Base-by-base conservation (phyloP, 2,888 invertebrate species). In the Ennomos quercinarius region DNA sequence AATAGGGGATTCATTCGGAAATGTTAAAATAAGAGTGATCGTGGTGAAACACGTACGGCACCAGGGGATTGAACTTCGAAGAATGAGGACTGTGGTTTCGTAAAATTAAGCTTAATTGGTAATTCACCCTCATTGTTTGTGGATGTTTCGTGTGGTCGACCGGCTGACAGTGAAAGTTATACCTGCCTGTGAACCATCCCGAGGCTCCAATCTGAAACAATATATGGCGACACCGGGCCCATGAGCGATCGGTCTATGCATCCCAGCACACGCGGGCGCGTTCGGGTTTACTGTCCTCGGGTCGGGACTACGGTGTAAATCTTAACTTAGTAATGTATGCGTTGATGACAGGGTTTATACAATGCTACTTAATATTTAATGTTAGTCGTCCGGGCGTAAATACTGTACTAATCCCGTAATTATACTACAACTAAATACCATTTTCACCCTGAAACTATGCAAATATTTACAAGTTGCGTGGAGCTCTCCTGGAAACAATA, bases 91-190 rank as follows among this genome's bases (percentile, higher is more conserved):
- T 66, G 60, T 42, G 59, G 66, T 67, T 67, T 44, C 55, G 62
- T 67, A 71, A 63, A 66, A 70, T 72, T 78, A 76, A 72, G 71
- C 76, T 76, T 65, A 74, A 72, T 73, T 76, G 74, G 77, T 84
- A 86, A 95, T 96, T 95, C 96, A 98, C 98, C 95, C 97, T 95
- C 93, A 98, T 93, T 81, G 98, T 97, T 94, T 96, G 95, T 87
- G 97, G 96, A 94, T 96, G 95, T 93, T 96, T 96, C 89, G 97
- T 96, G 95, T 98, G 97, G 95, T 98, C 98, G 91, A 98, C 98
- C 81, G 98, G 98, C 94, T 99, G 98, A 95, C 98, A 99, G 89
- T 96, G 96, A 93, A 96, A 96, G 94, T 96, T 98, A 95, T 99
- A 99, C 89, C 97, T 97, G 88, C 97, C 97, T 88, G 97, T 96